Percentiles rank a stretch among this genome's conserved stretches.
These are phyloP conservation scores for Bolinopsis microptera DNA, from an alignment of 37 sponge, comb jelly and placozoan species.

Conservation along the genomic window DNA sequence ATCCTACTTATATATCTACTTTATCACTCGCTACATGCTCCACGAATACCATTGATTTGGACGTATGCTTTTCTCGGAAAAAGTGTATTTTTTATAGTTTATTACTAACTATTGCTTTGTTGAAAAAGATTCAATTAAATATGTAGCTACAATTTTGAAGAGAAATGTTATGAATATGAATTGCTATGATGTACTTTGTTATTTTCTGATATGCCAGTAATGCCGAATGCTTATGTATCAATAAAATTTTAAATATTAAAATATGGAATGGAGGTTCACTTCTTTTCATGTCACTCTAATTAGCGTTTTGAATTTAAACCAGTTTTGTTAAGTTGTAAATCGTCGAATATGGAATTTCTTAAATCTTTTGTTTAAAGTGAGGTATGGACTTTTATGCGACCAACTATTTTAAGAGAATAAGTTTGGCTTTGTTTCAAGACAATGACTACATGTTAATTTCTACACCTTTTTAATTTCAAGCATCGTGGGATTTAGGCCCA, in stretches of 20 bases:
- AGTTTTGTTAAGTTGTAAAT: not conserved
- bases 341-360: not conserved
- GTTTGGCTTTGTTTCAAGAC: not conserved
- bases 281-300: not conserved
- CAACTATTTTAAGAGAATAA: not conserved
- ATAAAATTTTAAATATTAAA: not conserved
- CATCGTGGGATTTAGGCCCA: slow-evolving; percentile 30
- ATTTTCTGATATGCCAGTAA: not conserved
- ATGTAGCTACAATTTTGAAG: not conserved
- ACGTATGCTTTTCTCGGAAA: no score
- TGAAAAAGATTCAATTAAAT: not conserved
- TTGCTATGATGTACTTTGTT: not conserved
- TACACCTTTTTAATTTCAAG: slow-evolving; percentile 26
- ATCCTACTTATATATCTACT: not conserved
- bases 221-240: no score
- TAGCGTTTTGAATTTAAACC: not conserved
- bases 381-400: not conserved
- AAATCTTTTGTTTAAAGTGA: not conserved
- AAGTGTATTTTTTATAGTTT: no score
- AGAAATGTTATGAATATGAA: not conserved
- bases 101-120: not conserved
- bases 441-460: slow-evolving; percentile 1
- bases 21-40: not conserved
- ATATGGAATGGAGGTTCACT: not conserved
- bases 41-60: no score